Evolutionary conservation across 2,888 invertebrate genomes (phyloP), one percentile per base, ranked within the genome.

Genomic region (Teleogryllus oceanicus): DNA sequence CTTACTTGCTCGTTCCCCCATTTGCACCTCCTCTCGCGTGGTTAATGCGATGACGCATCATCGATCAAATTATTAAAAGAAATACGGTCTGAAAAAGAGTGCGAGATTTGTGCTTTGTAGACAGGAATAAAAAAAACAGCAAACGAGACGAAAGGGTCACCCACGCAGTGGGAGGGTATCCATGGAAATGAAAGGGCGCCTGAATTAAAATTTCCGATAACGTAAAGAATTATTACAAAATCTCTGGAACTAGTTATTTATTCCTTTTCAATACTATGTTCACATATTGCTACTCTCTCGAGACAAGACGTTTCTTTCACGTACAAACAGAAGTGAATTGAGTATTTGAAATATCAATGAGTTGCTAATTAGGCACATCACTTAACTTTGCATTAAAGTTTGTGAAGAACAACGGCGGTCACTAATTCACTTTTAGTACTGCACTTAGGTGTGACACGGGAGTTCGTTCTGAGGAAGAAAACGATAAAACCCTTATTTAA

Each of bases 41-140:
- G 62, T 62, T 62, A 62, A 79, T 80, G 76, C 76, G 80, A 81
- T 81, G 81, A 81, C 81, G 81, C 81, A 81, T 81, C 81, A 81
- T 81, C 80, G 81, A 81, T 81, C 79, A 78, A 78, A 78, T 78
- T 81, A 80, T 81, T 62, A 74, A 78, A 78, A 81, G 74, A 77
- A 80, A 78, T 51, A 50, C 76, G 49, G 20, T 50, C 76, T 77
- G 76, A 80, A 77, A 78, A 74, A 49, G 77, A 74, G 62, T 62
- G 62, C 13, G 62, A n/a, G 62, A 62, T 18, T 62, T n/a, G 62
- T 62, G 16, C 62, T 62, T 18, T 13, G 62, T 18, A 62, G 62
- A n/a, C 62, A n/a, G 3, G 62, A n/a, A n/a, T 13, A 62, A 62
- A 37, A 37, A 37, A 37, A 37, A 37, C 37, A 37, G 62, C 13